Evolutionary conservation across 2,113 vertebrate genomes (phyloP).

Genomic region (Pelodiscus sinensis): DNA sequence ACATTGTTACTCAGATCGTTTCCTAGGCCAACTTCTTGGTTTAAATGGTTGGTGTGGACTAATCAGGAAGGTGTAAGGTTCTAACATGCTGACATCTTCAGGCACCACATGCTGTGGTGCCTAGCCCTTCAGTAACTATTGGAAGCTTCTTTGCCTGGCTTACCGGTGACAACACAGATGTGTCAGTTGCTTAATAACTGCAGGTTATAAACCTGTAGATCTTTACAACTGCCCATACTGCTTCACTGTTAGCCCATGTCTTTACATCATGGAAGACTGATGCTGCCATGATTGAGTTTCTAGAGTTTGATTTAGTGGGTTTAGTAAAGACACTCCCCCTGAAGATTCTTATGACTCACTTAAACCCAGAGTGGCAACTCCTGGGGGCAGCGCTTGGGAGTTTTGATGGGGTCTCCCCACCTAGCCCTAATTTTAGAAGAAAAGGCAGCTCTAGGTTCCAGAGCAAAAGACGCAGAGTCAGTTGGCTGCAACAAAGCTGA

Average conservation of each 20-base stretch:
- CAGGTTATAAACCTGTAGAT: not conserved
- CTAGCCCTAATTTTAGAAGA: not conserved
- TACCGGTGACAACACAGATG: not conserved
- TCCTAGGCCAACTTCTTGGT: not conserved
- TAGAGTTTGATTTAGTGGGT: too few species aligned
- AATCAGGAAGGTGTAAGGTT: not conserved
- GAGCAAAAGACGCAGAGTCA: not conserved
- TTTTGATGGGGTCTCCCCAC: too few species aligned
- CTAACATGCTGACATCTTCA: not conserved
- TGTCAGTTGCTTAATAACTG: not conserved
- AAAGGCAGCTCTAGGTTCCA: not conserved
- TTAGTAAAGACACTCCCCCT: not conserved
- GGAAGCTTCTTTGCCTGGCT: not conserved
- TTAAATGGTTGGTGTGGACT: not conserved
- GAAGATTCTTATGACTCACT: not conserved
- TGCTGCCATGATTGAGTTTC: too few species aligned
- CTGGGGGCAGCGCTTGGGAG: too few species aligned
- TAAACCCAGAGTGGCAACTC: not conserved
- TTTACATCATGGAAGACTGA: too few species aligned
- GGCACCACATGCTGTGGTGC: not conserved
- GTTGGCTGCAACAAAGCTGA: not conserved
- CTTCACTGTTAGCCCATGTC: not conserved
- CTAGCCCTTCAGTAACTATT: not conserved
- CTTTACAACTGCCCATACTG: not conserved
- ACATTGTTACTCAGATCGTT: not conserved